Evolutionary conservation across 1,140 invertebrate species (phyloP).

Genomic region (Heliconius himera): DNA sequence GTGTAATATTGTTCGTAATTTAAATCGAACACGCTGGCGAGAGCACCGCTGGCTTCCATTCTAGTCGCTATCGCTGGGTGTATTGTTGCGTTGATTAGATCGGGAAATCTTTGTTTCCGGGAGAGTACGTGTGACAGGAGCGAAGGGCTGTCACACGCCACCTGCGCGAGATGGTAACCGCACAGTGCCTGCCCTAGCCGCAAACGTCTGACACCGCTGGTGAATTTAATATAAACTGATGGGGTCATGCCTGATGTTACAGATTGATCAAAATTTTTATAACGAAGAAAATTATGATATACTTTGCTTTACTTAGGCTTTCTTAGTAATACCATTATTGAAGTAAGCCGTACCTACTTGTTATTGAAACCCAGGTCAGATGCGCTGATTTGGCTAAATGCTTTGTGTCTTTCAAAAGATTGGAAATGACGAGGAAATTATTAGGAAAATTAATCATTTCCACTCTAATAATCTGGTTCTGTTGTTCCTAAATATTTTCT

Average conservation of each 20-base stretch:
- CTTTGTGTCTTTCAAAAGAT: conserved; percentile 77
- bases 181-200: conserved; percentile 24
- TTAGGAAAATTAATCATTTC: conserved; percentile 79
- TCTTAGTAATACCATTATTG: not conserved
- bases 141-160: conserved; percentile 16
- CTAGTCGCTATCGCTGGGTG: conserved; percentile 64
- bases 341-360: not conserved
- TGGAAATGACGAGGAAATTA: conserved; percentile 77
- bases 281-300: not conserved
- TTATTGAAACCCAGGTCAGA: conserved; percentile 48
- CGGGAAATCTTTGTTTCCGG: conserved; percentile 68
- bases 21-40: conserved; percentile 69
- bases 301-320: not conserved
- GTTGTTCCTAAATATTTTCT: conserved; percentile 50
- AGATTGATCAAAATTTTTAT: not conserved
- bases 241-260: not conserved
- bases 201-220: not conserved
- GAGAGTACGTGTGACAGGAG: not conserved
- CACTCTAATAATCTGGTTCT: conserved; percentile 61
- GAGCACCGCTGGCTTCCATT: conserved; percentile 64
- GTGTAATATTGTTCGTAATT: conserved; percentile 79
- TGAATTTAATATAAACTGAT: conserved; percentile 4
- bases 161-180: conserved; percentile 34
- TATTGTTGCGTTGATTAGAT: conserved; percentile 80
- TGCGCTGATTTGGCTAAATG: conserved; percentile 79